phyloP scores from a whole-genome alignment of 2,113 vertebrate species.

The Oreochromis tanganicae region DNA sequence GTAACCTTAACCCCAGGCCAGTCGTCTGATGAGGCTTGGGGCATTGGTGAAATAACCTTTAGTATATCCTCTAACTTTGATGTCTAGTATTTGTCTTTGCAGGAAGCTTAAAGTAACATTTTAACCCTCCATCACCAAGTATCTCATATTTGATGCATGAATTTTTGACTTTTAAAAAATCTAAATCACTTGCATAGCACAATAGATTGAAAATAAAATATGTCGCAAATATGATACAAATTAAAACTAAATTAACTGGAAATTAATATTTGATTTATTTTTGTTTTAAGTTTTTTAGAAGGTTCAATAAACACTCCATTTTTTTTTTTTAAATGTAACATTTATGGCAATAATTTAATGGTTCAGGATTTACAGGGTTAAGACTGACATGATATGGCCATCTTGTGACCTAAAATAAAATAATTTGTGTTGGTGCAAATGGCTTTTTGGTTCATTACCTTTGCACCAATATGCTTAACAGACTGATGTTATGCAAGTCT shows the following conservation, averaged over 20 bases:
- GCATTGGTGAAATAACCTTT: neutral
- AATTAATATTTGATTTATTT: neutral
- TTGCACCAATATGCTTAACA: neutral
- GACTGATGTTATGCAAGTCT: neutral
- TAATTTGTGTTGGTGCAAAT: neutral
- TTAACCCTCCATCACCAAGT: neutral
- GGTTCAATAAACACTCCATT: neutral
- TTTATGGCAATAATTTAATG: neutral
- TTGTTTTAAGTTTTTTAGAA: neutral
- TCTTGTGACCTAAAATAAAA: neutral
- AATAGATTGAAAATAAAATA: neutral
- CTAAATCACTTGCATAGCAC: neutral
- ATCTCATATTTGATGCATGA: neutral
- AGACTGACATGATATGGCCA: neutral
- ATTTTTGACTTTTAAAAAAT: neutral
- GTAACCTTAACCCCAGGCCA: neutral
- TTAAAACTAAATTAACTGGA: neutral
- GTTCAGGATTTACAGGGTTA: neutral
- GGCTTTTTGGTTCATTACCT: neutral
- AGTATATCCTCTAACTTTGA: neutral
- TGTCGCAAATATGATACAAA: neutral
- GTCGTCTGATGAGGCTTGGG: neutral
- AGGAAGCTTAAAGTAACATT: neutral
- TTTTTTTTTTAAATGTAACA: neutral
- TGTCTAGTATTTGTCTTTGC: neutral